Evolutionary conservation across 2,888 invertebrate genomes (phyloP).

Genomic region (Ferdinandea cuprea): DNA sequence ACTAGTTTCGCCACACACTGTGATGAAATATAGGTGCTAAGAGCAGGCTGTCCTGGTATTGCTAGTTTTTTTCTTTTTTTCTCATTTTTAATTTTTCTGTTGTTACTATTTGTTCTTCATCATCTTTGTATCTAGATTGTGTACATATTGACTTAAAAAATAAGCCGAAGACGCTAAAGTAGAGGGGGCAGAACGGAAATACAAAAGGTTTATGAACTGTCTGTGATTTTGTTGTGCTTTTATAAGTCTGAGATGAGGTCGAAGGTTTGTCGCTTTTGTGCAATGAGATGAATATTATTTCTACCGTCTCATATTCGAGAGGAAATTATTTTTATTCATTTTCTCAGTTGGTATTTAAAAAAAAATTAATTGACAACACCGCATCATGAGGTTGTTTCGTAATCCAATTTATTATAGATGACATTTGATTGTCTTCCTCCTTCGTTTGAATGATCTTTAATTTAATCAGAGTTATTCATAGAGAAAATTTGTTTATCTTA

Average conservation of each 20-base stretch:
- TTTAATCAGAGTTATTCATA: constrained; percentile 14
- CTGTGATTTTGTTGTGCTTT: constrained; percentile 63
- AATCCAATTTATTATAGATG: constrained; percentile 43
- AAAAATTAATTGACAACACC: constrained; percentile 44
- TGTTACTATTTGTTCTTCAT: constrained; percentile 67
- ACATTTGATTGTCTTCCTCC: constrained; percentile 13
- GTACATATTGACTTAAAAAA: constrained; percentile 53
- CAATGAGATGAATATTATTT: constrained; percentile 29
- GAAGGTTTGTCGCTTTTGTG: constrained; percentile 48
- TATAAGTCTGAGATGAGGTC: constrained; percentile 56
- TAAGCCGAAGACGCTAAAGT: constrained; percentile 2
- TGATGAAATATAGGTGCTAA: constrained; percentile 73
- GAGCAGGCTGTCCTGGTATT: constrained; percentile 69
- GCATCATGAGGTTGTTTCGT: constrained; percentile 46
- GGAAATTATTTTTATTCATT: constrained; percentile 12
- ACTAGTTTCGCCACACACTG: constrained; percentile 70
- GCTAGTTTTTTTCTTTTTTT: constrained; percentile 23
- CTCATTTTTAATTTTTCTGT: constrained; percentile 15
- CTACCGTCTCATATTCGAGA: neutral
- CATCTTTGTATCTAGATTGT: constrained; percentile 69
- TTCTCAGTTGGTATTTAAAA: constrained; percentile 2
- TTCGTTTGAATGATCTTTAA: constrained; percentile 27
- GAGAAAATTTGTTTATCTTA: neutral
- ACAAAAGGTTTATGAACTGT: constrained; percentile 72
- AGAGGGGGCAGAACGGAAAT: constrained; percentile 26